Conservation (phyloP, 2,797 vertebrate species). For the Pagetopsis macropterus region DNA sequence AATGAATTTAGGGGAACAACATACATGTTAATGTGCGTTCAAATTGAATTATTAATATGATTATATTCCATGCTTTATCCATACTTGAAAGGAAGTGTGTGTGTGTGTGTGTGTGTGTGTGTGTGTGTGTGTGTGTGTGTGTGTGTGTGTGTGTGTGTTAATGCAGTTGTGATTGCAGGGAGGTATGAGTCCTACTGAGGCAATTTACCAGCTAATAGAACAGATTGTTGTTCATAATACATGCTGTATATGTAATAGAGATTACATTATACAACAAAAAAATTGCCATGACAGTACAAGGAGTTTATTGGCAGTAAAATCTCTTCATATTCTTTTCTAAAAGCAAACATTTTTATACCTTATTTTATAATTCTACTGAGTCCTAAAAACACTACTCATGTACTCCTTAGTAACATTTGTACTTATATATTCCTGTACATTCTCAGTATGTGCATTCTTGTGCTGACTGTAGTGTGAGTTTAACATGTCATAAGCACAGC, state of each 20-base stretch:
- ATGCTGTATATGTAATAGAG: slow-evolving; percentile 7
- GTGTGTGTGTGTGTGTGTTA: neutral
- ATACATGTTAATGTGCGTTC: slow-evolving; percentile 73
- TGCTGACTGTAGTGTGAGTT: slow-evolving; percentile 1
- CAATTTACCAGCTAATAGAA: slow-evolving; percentile 27
- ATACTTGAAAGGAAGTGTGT: slow-evolving; percentile 27
- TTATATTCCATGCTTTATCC: slow-evolving; percentile 62
- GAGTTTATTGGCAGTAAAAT: slow-evolving; percentile 23
- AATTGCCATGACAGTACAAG: neutral
- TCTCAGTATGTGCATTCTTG: neutral
- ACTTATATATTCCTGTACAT: neutral
- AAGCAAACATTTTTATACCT: slow-evolving; percentile 4
- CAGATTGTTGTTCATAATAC: slow-evolving; percentile 31
- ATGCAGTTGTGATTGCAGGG: slow-evolving; percentile 35
- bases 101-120: slow-evolving; percentile 5
- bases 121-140: slow-evolving; percentile 15
- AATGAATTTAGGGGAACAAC: slow-evolving; percentile 71
- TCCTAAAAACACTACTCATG: neutral
- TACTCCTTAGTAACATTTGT: neutral
- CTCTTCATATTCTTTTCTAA: neutral
- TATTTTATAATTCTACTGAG: neutral
- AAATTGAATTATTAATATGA: slow-evolving; percentile 71
- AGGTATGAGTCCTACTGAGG: slow-evolving; percentile 34
- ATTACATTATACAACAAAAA: slow-evolving; percentile 30
- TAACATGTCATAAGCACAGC: slow-evolving; percentile 12